A percentile compares a stretch with the other conserved stretches of the same genome.
Conservation (phyloP, 2,888 invertebrate genomes). For the Acleris holmiana region DNA sequence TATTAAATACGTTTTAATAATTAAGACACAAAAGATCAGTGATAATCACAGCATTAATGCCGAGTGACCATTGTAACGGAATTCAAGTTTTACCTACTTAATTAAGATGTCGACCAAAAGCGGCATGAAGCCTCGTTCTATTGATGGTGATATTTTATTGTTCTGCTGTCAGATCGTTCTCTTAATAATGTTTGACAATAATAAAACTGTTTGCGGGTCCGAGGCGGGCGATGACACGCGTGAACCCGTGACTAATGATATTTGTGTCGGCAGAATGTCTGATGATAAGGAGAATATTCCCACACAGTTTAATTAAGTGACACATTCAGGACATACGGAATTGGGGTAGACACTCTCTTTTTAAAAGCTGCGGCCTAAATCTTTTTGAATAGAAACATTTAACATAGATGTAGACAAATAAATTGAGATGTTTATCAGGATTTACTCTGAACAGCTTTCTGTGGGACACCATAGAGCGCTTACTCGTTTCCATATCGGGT, state of each 20-base stretch:
- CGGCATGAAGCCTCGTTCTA: constrained; percentile 7
- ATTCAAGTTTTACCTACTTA: constrained; percentile 36
- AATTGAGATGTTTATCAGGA: neutral
- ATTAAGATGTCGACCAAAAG: constrained; percentile 38
- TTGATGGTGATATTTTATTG: constrained; percentile 26
- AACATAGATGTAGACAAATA: neutral
- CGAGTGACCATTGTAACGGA: constrained; percentile 22
- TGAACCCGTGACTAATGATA: constrained; percentile 37
- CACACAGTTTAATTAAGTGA: constrained; percentile 24
- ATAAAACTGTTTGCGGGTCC: constrained; percentile 35
- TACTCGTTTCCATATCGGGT: constrained; percentile 33
- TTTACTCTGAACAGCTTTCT: constrained; percentile 22
- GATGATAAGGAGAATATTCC: constrained; percentile 10
- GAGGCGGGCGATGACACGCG: constrained; percentile 33
- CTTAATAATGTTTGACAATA: constrained; percentile 42
- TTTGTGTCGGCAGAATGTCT: constrained; percentile 25
- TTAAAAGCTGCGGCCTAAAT: neutral
- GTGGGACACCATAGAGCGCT: constrained; percentile 10
- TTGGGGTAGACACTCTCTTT: constrained; percentile 18
- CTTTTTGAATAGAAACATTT: neutral
- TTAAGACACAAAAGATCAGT: constrained; percentile 26
- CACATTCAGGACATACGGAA: constrained; percentile 10
- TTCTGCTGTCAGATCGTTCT: constrained; percentile 23
- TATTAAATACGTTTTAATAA: constrained; percentile 32
- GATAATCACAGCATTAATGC: constrained; percentile 19